A percentile compares a stretch with the other conserved stretches of the same genome.
Conservation (phyloP, 2,797 vertebrate species). For the Sylvilagus floridanus region DNA sequence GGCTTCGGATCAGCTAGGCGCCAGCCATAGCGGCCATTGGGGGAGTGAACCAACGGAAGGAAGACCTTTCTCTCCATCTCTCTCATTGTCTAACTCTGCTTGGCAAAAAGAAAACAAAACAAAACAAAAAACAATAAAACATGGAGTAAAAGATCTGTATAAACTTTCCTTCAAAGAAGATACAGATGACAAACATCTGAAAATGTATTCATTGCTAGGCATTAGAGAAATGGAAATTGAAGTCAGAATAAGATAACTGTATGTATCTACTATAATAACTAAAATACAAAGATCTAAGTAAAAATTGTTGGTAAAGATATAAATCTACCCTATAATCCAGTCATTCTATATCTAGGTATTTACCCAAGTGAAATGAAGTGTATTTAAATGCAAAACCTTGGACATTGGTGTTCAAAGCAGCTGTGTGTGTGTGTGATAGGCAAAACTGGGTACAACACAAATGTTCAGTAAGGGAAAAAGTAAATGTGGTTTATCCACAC, state of each 20-base stretch:
- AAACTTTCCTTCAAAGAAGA: conserved; percentile 9
- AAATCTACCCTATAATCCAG: neutral
- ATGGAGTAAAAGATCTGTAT: neutral
- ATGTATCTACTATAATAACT: neutral
- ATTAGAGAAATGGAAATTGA: conserved; percentile 31
- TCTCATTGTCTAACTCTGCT: too few species aligned
- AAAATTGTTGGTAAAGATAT: neutral
- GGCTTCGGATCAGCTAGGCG: too few species aligned
- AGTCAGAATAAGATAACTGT: neutral
- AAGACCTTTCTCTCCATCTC: too few species aligned
- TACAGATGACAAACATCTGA: neutral
- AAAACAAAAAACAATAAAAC: conserved; percentile 21
- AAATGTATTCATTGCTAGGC: conserved; percentile 10
- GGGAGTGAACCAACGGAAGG: too few species aligned
- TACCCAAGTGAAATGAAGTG: neutral
- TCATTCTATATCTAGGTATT: neutral
- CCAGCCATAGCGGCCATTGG: too few species aligned
- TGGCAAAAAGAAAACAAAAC: neutral
- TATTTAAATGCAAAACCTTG: neutral
- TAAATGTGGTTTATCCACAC: neutral
- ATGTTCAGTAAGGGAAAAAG: neutral
- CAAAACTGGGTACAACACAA: neutral
- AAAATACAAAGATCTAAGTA: conserved; percentile 34
- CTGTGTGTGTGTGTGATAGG: neutral
- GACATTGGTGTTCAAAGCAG: neutral